Evolutionary conservation across 2,888 invertebrate species (phyloP).

Genomic region (Fragum whitleyi): DNA sequence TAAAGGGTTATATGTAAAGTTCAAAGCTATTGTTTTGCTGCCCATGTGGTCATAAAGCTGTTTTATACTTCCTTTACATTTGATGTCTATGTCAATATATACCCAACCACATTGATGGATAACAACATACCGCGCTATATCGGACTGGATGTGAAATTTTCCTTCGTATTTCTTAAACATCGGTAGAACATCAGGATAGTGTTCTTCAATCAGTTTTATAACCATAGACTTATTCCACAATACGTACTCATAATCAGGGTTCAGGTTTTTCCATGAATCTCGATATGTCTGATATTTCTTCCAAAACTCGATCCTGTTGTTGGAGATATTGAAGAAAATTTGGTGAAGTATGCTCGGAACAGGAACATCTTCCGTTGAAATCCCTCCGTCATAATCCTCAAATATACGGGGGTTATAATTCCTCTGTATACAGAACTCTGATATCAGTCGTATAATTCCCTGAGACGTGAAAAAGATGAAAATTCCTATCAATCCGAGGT

Average conservation of each 20-base stretch:
- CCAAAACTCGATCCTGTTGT: constrained; percentile 26
- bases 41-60: constrained; percentile 27
- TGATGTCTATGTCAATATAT: constrained; percentile 36
- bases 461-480: too few species aligned
- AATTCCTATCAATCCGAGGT: too few species aligned
- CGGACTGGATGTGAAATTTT: constrained; percentile 30
- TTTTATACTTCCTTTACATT: constrained; percentile 13
- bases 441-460: too few species aligned
- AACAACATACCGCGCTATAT: constrained; percentile 42
- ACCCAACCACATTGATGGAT: constrained; percentile 37
- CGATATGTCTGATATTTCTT: constrained; percentile 27
- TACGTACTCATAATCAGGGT: constrained; percentile 35
- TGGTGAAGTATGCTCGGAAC: constrained; percentile 39
- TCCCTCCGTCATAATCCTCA: too few species aligned
- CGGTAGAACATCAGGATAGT: constrained; percentile 24
- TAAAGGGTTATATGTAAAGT: constrained; percentile 36
- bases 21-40: constrained; percentile 31
- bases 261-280: constrained; percentile 26
- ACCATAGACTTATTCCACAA: constrained; percentile 37
- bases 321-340: constrained; percentile 33
- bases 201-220: constrained; percentile 23
- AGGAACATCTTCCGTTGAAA: too few species aligned
- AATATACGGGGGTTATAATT: too few species aligned
- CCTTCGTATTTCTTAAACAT: constrained; percentile 25
- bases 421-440: too few species aligned